Conservation (phyloP, 2,113 vertebrate genomes). For the Cephalopterus ornatus region DNA sequence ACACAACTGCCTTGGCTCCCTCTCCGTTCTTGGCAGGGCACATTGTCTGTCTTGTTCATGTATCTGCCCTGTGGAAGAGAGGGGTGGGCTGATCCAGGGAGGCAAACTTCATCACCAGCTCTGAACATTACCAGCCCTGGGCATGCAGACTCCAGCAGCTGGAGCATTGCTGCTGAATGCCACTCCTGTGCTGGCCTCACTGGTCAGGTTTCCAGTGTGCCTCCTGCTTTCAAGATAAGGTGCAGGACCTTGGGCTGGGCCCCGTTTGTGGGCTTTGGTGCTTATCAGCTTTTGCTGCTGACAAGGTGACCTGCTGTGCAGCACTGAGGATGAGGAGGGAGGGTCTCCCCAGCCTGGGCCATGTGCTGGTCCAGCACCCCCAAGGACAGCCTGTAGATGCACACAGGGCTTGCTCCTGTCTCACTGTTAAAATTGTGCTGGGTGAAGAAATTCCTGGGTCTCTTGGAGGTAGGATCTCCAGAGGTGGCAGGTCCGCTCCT, state of each 20-base stretch:
- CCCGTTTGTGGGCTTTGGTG: background rate
- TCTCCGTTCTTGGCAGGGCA: rapidly evolving
- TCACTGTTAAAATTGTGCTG: rapidly evolving
- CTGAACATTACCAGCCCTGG: background rate
- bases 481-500: background rate
- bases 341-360: rapidly evolving
- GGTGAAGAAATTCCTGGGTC: background rate
- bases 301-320: background rate
- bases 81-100: background rate
- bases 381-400: rapidly evolving
- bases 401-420: rapidly evolving
- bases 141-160: rapidly evolving
- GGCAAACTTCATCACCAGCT: background rate
- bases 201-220: background rate
- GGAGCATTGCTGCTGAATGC: rapidly evolving
- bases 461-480: background rate
- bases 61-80: rapidly evolving
- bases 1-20: background rate
- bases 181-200: background rate
- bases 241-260: slow-evolving; percentile 11
- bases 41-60: rapidly evolving
- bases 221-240: background rate
- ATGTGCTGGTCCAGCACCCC: background rate
- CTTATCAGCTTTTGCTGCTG: background rate
- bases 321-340: background rate